These are phyloP conservation scores for Anthoscopus minutus DNA, from an alignment of 2,113 vertebrate genomes.

Conservation along the genomic window DNA sequence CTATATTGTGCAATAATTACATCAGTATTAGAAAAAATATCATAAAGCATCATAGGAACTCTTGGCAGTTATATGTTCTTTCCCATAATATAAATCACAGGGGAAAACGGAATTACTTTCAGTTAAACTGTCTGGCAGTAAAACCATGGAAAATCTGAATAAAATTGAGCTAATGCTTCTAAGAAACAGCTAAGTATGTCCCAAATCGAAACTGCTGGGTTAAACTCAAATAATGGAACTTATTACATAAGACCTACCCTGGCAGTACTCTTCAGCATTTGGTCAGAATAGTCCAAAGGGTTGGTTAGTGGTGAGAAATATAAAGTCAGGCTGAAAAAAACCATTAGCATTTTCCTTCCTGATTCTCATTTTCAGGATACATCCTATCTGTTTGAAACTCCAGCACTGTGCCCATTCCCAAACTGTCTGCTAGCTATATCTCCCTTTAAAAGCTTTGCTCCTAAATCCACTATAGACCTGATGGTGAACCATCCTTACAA, in stretches of 20 bases:
- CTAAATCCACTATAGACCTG: not conserved
- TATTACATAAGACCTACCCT: not conserved
- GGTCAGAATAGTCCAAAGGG: not conserved
- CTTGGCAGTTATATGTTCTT: not conserved
- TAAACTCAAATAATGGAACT: not conserved
- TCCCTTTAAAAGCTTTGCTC: not conserved
- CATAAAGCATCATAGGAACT: not conserved
- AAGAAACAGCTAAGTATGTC: not conserved
- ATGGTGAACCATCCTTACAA: not conserved
- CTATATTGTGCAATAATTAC: not conserved
- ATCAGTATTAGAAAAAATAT: not conserved
- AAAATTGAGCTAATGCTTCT: not conserved
- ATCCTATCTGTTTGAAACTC: not conserved
- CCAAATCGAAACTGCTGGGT: not conserved
- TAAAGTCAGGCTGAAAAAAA: not conserved
- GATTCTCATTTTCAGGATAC: not conserved
- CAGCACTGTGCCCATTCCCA: not conserved
- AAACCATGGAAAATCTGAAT: slow-evolving; percentile 16
- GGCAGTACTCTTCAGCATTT: not conserved
- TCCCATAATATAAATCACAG: not conserved
- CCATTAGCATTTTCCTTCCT: not conserved
- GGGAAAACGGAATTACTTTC: not conserved
- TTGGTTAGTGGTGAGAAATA: not conserved
- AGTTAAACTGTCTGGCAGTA: slow-evolving; percentile 11
- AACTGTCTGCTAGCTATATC: not conserved